phyloP scores from a whole-genome alignment of 2,113 vertebrate genomes.

The Eudyptes chrysolophus region DNA sequence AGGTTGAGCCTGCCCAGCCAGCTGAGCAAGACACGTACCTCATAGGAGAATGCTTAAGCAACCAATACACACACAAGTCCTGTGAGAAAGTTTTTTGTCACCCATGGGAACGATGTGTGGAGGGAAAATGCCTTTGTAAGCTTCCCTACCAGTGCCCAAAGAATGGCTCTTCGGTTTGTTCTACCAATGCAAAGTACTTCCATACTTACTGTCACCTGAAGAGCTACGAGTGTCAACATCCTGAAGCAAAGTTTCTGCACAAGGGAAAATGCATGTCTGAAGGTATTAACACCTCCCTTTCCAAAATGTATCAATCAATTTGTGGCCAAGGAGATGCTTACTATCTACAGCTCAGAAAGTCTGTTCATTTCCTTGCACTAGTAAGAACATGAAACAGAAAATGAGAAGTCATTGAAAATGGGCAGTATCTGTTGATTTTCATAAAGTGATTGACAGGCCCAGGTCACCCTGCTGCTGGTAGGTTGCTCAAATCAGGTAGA shows the following conservation, averaged over 20 bases:
- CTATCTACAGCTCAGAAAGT: neutral
- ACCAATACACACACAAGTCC: conserved; percentile 74
- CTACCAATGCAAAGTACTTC: conserved; percentile 7
- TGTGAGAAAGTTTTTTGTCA: conserved; percentile 84
- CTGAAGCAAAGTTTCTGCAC: conserved; percentile 62
- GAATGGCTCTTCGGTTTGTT: conserved; percentile 64
- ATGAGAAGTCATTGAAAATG: neutral
- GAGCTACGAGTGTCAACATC: conserved; percentile 72
- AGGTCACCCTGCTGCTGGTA: neutral
- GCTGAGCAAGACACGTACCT: neutral
- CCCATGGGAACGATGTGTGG: conserved; percentile 81
- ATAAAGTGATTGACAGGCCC: neutral
- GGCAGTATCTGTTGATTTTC: neutral
- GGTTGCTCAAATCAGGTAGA: neutral
- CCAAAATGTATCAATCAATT: neutral
- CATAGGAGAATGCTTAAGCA: conserved; percentile 69
- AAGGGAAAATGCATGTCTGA: conserved; percentile 24
- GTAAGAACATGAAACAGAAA: neutral
- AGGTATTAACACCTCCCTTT: conserved; percentile 54
- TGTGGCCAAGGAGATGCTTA: neutral
- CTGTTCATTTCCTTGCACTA: neutral
- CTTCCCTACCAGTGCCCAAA: conserved; percentile 84
- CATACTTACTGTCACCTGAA: conserved; percentile 81
- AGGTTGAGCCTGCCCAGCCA: neutral
- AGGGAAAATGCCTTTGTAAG: conserved; percentile 77